Base-by-base conservation (phyloP, 2,797 vertebrate genomes). In the Dendrocincla tyrannina region DNA sequence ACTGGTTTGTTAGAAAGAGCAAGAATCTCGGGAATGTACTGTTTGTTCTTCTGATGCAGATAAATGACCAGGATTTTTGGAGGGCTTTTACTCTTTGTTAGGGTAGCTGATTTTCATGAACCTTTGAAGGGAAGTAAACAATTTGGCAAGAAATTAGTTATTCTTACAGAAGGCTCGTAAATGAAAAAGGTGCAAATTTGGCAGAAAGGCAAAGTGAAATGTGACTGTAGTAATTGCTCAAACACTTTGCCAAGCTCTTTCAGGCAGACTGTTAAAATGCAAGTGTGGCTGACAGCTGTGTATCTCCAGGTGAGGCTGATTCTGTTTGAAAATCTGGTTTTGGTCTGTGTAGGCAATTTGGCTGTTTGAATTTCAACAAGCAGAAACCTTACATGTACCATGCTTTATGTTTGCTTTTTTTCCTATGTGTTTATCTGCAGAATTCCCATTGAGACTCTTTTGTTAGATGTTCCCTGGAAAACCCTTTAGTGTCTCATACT, bases 281-380 rank as follows among this genome's bases (percentile, higher is more conserved):
- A 41, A 91, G 80, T 58, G 73, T 52, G 67, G 76, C 9, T 94
- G 94, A 93, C 94, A 96, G 94, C 95, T 96, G 94, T 83, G 69
- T 87, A 42, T 91, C 92, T 96, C 76, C 89, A 96, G 96, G 92
- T 96, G 79, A 75, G 60, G 77, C 1, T 75, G 84, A 67, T 77
- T 89, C 78, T 53, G 16, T 95, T 95, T 94, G 91, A 95, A 88
- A 92, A 66, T 69, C 59, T 68, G 53, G n/a, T 74, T 94, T 96
- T 94, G 88, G 94, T 97, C 85, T 88, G 15, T 37, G 62, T 49
- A 66, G 74, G 77, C 5, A 25, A 42, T 75, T 93, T 77, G 33
- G 58, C 49, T 96, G 59, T 35, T 94, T 94, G 86, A 91, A 95
- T 92, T 92, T 90, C 84, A 89, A 10, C 85, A 76, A 93, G 76